phyloP scores from a whole-genome alignment of 1,140 invertebrate species.

The Rhizoglyphus robini region DNA sequence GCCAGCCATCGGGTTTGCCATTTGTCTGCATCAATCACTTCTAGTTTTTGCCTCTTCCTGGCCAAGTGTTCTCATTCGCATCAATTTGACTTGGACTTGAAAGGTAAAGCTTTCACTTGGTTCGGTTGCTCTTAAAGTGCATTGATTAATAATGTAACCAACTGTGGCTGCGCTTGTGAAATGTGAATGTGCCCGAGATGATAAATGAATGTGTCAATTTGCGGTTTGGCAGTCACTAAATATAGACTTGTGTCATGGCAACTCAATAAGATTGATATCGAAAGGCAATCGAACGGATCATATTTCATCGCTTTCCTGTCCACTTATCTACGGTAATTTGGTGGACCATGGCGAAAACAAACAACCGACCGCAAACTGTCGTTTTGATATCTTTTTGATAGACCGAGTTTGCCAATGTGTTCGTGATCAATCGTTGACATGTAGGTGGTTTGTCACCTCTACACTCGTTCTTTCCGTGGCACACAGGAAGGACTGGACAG shows the following conservation, averaged over 20 bases:
- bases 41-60: no score
- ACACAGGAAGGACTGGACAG: not conserved
- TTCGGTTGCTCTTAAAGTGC: no score
- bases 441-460: slow-evolving; percentile 13
- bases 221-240: not conserved
- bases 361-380: not conserved
- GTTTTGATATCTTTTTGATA: not conserved
- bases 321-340: not conserved
- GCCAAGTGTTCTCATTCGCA: no score
- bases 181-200: no score
- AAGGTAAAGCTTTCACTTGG: no score
- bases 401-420: not conserved
- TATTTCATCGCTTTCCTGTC: slow-evolving; percentile 13
- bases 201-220: slow-evolving; percentile 11
- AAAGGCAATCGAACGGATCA: not conserved
- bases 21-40: no score
- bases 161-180: no score
- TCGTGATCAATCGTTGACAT: slow-evolving; percentile 7
- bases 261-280: not conserved
- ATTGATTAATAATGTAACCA: no score
- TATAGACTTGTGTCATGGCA: not conserved
- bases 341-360: not conserved
- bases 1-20: no score
- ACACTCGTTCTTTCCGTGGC: not conserved
- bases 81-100: no score